Conservation (phyloP, 2,888 invertebrate genomes). For the Papilio protenor region DNA sequence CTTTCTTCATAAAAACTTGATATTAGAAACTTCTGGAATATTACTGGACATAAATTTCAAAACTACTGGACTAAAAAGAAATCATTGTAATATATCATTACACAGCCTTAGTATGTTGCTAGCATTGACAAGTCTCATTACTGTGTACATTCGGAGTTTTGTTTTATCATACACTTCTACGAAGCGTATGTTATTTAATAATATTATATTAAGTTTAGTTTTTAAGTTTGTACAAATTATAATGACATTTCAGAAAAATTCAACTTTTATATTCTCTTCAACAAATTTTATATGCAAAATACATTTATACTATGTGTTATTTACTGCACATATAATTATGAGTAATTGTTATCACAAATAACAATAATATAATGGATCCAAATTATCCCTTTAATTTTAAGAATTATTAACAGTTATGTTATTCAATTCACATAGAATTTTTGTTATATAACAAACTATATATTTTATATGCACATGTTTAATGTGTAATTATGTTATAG, state of each 20-base stretch:
- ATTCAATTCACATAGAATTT: background rate
- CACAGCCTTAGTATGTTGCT: background rate
- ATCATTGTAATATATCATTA: constrained; percentile 33
- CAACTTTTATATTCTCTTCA: constrained; percentile 45
- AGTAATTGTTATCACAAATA: too few relatives aligned
- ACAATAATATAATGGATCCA: too few relatives aligned
- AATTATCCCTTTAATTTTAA: background rate
- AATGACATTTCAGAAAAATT: constrained; percentile 47
- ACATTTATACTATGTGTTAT: constrained; percentile 15
- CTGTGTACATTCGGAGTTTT: constrained; percentile 49
- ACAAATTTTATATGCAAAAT: constrained; percentile 36
- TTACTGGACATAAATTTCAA: constrained; percentile 1
- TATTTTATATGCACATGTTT: constrained; percentile 28
- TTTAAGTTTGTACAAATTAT: constrained; percentile 63
- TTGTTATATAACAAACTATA: constrained; percentile 34
- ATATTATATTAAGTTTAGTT: constrained; percentile 51
- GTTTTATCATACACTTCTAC: constrained; percentile 63
- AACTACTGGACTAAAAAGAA: constrained; percentile 26
- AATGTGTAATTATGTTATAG: constrained; percentile 49
- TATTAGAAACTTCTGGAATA: background rate
- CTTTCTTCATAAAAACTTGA: background rate
- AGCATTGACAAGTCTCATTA: constrained; percentile 43
- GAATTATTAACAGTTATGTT: background rate
- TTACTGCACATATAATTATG: background rate
- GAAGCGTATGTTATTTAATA: constrained; percentile 69